Evolutionary conservation across 2,888 invertebrate genomes (phyloP).

Genomic region (Drosophila planitibia): DNA sequence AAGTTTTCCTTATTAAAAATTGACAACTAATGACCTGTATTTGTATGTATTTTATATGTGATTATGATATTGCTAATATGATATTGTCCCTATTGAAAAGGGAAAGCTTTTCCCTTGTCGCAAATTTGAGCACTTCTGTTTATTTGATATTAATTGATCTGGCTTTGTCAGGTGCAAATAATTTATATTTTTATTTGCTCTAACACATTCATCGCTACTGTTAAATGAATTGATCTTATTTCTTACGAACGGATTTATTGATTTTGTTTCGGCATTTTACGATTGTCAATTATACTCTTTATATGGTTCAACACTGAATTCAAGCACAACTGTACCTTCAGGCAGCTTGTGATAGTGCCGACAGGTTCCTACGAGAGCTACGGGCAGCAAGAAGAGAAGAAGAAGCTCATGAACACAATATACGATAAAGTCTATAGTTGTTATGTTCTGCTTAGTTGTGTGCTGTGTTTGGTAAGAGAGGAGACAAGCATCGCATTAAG

Average conservation of each 20-base stretch:
- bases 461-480: constrained; percentile 14
- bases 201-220: background rate
- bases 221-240: background rate
- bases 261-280: background rate
- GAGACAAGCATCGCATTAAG: constrained; percentile 66
- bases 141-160: background rate
- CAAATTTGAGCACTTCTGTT: background rate
- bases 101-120: no score
- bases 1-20: background rate
- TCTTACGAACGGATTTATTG: no score
- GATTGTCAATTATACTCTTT: background rate
- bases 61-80: background rate
- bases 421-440: constrained; percentile 35
- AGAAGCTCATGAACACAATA: constrained; percentile 9
- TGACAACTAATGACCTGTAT: background rate
- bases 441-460: constrained; percentile 19
- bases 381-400: background rate
- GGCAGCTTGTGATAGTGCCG: background rate
- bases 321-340: constrained; percentile 26
- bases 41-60: background rate
- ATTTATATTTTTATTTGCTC: background rate
- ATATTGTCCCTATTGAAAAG: no score
- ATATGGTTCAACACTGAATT: background rate
- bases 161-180: background rate
- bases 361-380: background rate